Evolutionary conservation across 2,888 invertebrate genomes (phyloP), one percentile per base, ranked within the genome.

Genomic region (Cartodere bifasciata): DNA sequence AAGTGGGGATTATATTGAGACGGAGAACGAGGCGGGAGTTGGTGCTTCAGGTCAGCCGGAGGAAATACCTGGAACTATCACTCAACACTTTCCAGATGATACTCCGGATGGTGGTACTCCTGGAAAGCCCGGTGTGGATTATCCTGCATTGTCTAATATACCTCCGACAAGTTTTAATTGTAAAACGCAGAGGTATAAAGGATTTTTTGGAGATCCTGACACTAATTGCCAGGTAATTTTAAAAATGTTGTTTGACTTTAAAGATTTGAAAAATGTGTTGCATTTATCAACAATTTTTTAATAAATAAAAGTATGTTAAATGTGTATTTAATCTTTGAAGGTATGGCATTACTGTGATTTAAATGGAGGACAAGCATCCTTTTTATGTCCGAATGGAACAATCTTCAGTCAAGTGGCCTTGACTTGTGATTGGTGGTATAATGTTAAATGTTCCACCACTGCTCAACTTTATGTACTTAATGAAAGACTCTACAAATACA

Each of bases 381-480:
- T 88, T 56, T 62, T 88, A 17, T 88, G 87, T 49, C 87, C 87
- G 27, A 87, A 87, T 55, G 87, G 88, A 20, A 88, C 88, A 3
- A 84, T 88, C 51, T 88, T 88, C 63, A 86, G 83, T 42, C 87
- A 88, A 65, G 83, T 85, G 9, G 84, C 78, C 1, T 62, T 88
- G 23, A 87, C 87, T 1, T 87, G 87, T 50, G 88, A 88, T 56
- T 88, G 87, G 87, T 88, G 87, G 87, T 88, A 84, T 60, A 88
- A 88, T 54, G 87, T 88, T 1, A 78, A 81, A 47, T 88, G 87
- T 55, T 72, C 81, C 14, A 72, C 80, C 9, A 86, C 87, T 0
- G 64, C 83, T 0, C 87, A 88, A 55, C 68, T 85, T 0, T 88
- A 88, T 56, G 87, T 88, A 2, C 64, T 88, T 3, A 88, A 88